Percentiles rank a stretch among this genome's conserved stretches.
phyloP scores from a whole-genome alignment of 2,113 vertebrate species.

The Ameiurus melas region DNA sequence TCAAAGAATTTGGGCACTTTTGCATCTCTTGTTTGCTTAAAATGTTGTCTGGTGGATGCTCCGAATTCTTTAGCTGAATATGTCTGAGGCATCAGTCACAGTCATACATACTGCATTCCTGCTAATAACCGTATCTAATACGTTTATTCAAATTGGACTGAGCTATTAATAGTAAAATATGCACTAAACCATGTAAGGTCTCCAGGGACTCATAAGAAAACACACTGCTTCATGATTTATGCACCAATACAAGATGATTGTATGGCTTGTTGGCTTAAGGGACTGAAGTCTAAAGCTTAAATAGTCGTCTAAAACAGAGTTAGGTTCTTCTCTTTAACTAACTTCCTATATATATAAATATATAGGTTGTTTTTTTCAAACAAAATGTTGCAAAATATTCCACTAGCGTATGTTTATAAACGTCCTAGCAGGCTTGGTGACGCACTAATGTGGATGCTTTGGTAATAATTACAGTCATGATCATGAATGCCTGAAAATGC shows the following conservation, averaged over 20 bases:
- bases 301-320: neutral
- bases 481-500: conserved; percentile 13
- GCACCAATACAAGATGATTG: neutral
- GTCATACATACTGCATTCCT: neutral
- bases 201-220: neutral
- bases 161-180: conserved; percentile 1
- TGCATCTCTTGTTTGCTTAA: neutral
- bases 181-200: neutral
- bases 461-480: conserved; percentile 3
- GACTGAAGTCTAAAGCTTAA: conserved; percentile 7
- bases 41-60: neutral
- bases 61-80: neutral
- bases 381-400: neutral
- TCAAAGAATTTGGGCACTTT: too few relatives aligned
- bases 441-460: neutral
- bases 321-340: neutral
- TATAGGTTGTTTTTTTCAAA: neutral
- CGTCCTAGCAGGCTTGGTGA: neutral
- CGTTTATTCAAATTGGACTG: neutral
- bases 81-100: neutral
- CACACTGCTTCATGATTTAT: neutral
- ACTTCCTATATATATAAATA: neutral
- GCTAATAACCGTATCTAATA: neutral
- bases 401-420: conserved; percentile 4
- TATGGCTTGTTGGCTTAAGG: neutral